Evolutionary conservation across 2,888 invertebrate genomes (phyloP).

Genomic region (Megalurothrips usitatus): DNA sequence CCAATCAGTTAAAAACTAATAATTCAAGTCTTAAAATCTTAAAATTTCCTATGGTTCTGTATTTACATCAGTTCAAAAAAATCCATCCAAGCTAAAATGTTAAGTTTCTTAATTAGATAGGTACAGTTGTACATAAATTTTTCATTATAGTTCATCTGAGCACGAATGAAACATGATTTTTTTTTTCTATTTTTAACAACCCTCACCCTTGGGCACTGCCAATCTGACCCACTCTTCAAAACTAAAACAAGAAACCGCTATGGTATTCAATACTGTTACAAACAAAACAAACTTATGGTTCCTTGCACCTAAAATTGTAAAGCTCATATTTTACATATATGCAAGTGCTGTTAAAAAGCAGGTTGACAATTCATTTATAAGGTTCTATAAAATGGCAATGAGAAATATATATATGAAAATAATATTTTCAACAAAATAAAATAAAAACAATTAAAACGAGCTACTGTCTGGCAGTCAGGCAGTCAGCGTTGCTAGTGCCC

Average conservation of each 20-base stretch:
- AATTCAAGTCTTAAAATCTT: slow-evolving; percentile 24
- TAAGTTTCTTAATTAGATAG: slow-evolving; percentile 21
- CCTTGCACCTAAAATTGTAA: slow-evolving; percentile 24
- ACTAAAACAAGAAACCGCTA: slow-evolving; percentile 24
- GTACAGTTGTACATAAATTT: slow-evolving; percentile 21
- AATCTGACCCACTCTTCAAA: slow-evolving; percentile 19
- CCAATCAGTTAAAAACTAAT: slow-evolving; percentile 38
- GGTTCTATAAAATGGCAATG: slow-evolving; percentile 27
- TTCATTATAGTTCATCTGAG: slow-evolving; percentile 19
- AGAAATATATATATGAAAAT: slow-evolving; percentile 28
- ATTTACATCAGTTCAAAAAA: slow-evolving; percentile 35
- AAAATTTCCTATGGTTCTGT: slow-evolving; percentile 21
- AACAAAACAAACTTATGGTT: slow-evolving; percentile 24
- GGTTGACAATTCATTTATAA: slow-evolving; percentile 25
- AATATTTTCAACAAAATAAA: slow-evolving; percentile 26
- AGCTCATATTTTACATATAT: slow-evolving; percentile 24
- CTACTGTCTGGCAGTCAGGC: slow-evolving; percentile 22
- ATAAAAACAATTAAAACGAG: slow-evolving; percentile 26
- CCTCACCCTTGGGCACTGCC: slow-evolving; percentile 28
- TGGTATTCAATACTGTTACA: slow-evolving; percentile 21
- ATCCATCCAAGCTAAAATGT: slow-evolving; percentile 24
- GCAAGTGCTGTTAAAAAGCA: slow-evolving; percentile 26
- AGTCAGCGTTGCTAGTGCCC: slow-evolving; percentile 23
- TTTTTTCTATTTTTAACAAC: slow-evolving; percentile 27
- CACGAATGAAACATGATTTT: slow-evolving; percentile 27